Conservation (phyloP, 2,888 invertebrate genomes). For the Meandrusa payeni region DNA sequence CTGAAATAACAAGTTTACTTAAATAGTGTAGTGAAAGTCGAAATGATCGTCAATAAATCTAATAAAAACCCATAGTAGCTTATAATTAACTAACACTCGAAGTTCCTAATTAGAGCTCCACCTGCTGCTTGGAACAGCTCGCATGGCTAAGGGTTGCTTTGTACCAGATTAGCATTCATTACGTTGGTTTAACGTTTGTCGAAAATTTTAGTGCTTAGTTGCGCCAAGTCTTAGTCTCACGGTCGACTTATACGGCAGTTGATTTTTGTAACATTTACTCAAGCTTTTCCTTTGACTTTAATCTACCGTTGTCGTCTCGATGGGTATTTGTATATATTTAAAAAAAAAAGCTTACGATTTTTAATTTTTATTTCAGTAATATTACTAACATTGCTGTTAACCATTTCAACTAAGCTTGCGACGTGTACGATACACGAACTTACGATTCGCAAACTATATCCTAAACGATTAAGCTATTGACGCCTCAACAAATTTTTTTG, state of each 20-base stretch:
- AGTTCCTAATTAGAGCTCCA: conserved; percentile 44
- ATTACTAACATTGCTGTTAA: too few species aligned
- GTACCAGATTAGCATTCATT: conserved; percentile 23
- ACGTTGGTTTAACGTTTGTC: conserved; percentile 14
- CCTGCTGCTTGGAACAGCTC: conserved; percentile 34
- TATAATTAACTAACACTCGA: conserved; percentile 43
- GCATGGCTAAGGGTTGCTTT: conserved; percentile 13
- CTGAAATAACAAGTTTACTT: too few species aligned
- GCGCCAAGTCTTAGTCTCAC: conserved; percentile 12
- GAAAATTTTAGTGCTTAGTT: conserved; percentile 11
- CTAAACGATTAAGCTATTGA: too few species aligned
- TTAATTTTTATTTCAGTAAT: too few species aligned
- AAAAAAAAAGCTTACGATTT: too few species aligned
- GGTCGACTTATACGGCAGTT: conserved; percentile 17
- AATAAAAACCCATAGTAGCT: neutral
- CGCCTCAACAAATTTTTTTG: too few species aligned
- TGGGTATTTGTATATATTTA: too few species aligned
- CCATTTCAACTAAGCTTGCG: too few species aligned
- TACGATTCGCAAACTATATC: too few species aligned
- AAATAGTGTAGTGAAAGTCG: too few species aligned
- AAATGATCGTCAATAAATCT: conserved; percentile 1
- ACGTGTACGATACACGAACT: too few species aligned
- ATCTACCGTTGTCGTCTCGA: neutral
- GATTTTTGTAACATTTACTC: conserved; percentile 12
- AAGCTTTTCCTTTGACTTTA: neutral